Conservation (phyloP, 2,888 invertebrate species). For the Ischnus inquisitorius region DNA sequence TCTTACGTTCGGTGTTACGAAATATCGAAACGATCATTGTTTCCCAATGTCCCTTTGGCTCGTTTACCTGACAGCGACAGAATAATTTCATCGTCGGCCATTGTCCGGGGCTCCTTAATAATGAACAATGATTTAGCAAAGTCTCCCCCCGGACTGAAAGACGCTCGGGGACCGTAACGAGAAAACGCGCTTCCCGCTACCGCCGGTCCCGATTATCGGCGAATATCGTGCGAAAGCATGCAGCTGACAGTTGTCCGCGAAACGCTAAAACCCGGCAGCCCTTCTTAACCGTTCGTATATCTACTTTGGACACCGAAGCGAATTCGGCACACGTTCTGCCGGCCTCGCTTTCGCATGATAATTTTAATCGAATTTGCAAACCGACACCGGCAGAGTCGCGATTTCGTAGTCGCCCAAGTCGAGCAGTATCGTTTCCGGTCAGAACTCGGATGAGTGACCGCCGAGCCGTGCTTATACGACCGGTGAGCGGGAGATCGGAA, state of each 20-base stretch:
- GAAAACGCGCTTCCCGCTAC: conserved; percentile 63
- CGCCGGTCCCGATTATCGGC: conserved; percentile 80
- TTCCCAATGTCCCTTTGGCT: neutral
- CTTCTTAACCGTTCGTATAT: conserved; percentile 13
- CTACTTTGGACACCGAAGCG: conserved; percentile 31
- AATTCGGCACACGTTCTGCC: conserved; percentile 11
- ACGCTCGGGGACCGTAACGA: conserved; percentile 51
- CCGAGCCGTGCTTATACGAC: too few species aligned
- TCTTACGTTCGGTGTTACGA: neutral
- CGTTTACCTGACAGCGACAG: conserved; percentile 4
- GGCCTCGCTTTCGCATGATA: too few species aligned
- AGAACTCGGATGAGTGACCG: too few species aligned
- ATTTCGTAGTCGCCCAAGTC: too few species aligned
- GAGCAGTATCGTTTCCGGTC: too few species aligned
- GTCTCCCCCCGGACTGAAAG: neutral
- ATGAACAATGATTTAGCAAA: conserved; percentile 46
- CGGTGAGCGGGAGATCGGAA: too few species aligned
- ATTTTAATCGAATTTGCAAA: too few species aligned
- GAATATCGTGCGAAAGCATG: conserved; percentile 82
- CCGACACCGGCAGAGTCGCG: too few species aligned
- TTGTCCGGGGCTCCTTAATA: conserved; percentile 44
- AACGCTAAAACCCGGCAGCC: conserved; percentile 57
- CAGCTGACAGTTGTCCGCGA: conserved; percentile 81
- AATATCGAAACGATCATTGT: neutral
- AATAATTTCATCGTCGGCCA: conserved; percentile 47